Conservation (phyloP, 2,888 invertebrate species). For the Pyrocoelia pectoralis region DNA sequence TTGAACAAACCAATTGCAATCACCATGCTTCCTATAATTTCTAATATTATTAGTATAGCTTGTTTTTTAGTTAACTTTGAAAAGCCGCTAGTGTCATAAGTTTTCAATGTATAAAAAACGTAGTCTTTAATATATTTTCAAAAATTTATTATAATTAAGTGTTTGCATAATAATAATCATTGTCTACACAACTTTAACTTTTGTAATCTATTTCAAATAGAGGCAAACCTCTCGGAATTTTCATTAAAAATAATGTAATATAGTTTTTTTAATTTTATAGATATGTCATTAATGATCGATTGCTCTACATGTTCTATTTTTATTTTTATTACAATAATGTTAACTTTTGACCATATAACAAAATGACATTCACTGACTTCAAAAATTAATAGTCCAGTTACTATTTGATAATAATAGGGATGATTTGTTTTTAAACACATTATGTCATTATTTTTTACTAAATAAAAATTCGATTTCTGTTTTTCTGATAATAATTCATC, state of each 20-base stretch:
- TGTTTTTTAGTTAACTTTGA: conserved; percentile 19
- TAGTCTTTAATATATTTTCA: background rate
- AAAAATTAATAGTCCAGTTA: background rate
- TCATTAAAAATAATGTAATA: conserved; percentile 2
- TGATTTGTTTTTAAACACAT: background rate
- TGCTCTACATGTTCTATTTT: background rate
- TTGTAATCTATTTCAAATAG: background rate
- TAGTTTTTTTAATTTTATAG: background rate
- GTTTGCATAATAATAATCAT: background rate
- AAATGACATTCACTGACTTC: background rate
- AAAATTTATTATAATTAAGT: background rate
- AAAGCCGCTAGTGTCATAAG: background rate
- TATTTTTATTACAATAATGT: background rate
- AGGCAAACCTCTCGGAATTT: background rate
- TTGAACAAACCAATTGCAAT: background rate
- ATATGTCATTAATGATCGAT: background rate
- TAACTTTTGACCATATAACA: background rate
- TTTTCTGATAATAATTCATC: background rate
- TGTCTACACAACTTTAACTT: background rate
- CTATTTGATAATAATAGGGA: background rate
- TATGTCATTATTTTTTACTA: background rate
- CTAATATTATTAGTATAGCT: conserved; percentile 7
- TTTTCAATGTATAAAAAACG: background rate
- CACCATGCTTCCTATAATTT: conserved; percentile 10
- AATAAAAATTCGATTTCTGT: background rate